phyloP scores from a whole-genome alignment of 2,113 vertebrate genomes.

The Narcine bancroftii region DNA sequence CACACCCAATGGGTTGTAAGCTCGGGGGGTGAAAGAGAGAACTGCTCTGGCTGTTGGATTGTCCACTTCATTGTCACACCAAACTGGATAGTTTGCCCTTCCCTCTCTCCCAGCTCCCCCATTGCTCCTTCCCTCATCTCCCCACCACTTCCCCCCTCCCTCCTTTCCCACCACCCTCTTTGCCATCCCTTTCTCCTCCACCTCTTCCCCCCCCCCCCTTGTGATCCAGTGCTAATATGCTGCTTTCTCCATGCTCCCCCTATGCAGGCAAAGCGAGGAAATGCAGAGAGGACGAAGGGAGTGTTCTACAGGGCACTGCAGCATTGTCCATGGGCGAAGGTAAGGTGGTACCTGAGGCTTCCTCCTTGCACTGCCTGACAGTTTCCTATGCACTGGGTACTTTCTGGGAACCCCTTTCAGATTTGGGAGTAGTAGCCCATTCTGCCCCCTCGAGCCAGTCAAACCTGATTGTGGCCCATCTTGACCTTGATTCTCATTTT shows the following conservation, averaged over 20 bases:
- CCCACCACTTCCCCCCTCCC: no score
- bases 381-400: not conserved
- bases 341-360: constrained; percentile 49
- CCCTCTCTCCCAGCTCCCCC: no score
- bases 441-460: not conserved
- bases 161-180: no score
- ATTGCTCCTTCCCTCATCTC: no score
- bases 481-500: not conserved
- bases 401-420: not conserved
- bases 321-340: constrained; percentile 88
- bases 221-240: not conserved
- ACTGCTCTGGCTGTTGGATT: no score
- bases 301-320: constrained; percentile 92
- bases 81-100: no score
- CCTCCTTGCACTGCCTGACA: not conserved
- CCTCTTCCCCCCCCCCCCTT: no score
- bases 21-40: no score
- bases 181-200: no score
- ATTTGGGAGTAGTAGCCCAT: not conserved
- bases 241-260: not conserved
- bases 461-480: not conserved
- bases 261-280: constrained; percentile 69
- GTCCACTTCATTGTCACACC: no score
- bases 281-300: constrained; percentile 71
- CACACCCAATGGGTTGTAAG: no score